These are phyloP conservation scores for Pseudomyrmex cubaensis DNA, from an alignment of 1,140 invertebrate genomes.

Conservation along the genomic window DNA sequence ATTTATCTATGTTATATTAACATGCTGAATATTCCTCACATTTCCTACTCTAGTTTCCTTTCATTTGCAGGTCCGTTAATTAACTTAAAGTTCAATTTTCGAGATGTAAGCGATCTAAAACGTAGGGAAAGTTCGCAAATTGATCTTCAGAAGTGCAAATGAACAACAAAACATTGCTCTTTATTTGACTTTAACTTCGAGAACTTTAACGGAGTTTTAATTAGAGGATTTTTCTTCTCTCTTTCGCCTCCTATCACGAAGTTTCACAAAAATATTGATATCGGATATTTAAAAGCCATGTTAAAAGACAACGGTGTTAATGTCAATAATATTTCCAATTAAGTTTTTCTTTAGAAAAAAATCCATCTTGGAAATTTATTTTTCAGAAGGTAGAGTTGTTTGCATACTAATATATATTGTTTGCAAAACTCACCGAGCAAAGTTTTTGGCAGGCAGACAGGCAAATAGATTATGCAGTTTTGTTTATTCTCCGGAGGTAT, in stretches of 20 bases:
- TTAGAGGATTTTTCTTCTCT: constrained; percentile 21
- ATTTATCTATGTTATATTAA: constrained; percentile 24
- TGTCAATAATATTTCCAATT: background rate
- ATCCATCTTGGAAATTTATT: background rate
- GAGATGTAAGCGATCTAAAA: constrained; percentile 18
- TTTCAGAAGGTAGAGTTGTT: no score
- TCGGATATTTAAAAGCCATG: background rate
- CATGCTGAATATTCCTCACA: background rate
- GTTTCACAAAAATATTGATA: constrained; percentile 42
- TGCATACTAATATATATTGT: background rate
- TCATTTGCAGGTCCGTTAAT: constrained; percentile 3
- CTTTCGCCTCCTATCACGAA: background rate
- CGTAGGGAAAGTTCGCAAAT: constrained; percentile 6
- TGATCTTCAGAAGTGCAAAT: background rate
- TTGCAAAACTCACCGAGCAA: constrained; percentile 33
- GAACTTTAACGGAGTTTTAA: constrained; percentile 34
- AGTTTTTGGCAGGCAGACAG: constrained; percentile 56
- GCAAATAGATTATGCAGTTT: constrained; percentile 21
- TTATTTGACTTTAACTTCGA: background rate
- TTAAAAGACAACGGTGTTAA: background rate
- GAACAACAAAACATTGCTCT: constrained; percentile 37
- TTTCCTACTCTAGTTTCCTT: background rate
- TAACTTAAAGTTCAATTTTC: constrained; percentile 22
- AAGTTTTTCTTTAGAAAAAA: constrained; percentile 14
- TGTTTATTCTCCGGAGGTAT: constrained; percentile 42